These are phyloP conservation scores for Lichenostomus cassidix DNA, from an alignment of 2,113 vertebrate genomes.

Conservation along the genomic window DNA sequence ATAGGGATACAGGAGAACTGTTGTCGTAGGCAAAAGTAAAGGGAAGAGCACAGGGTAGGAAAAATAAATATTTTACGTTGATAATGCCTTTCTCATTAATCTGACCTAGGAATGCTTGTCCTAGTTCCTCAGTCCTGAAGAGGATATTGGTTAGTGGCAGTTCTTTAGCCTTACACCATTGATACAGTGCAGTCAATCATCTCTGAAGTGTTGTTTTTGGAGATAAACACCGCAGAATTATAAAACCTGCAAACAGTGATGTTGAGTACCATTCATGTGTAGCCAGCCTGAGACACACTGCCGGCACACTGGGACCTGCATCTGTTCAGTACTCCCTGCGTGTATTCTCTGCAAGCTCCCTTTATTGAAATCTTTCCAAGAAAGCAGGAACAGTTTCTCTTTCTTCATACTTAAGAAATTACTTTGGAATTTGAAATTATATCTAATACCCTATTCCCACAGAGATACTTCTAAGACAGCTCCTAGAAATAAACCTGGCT, in stretches of 20 bases:
- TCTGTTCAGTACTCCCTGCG: neutral
- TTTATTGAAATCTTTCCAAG: neutral
- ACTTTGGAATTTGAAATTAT: neutral
- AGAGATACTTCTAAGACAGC: neutral
- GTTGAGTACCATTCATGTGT: neutral
- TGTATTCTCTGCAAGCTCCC: neutral
- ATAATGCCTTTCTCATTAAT: neutral
- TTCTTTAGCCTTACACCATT: neutral
- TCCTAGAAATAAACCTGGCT: neutral
- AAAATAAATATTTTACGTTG: neutral
- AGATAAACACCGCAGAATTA: neutral
- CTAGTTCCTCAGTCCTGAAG: neutral
- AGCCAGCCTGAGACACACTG: neutral
- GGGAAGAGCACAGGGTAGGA: neutral
- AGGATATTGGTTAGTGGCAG: neutral
- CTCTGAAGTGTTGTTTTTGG: neutral
- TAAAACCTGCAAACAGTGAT: neutral
- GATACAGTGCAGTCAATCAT: neutral
- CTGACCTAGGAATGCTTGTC: neutral
- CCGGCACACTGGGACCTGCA: neutral
- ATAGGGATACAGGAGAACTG: neutral
- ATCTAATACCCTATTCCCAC: neutral
- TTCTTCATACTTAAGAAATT: neutral
- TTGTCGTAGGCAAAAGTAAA: neutral
- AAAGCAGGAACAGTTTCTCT: neutral